Conservation (phyloP, 2,888 invertebrate species). For the Diachrysia chrysitis region DNA sequence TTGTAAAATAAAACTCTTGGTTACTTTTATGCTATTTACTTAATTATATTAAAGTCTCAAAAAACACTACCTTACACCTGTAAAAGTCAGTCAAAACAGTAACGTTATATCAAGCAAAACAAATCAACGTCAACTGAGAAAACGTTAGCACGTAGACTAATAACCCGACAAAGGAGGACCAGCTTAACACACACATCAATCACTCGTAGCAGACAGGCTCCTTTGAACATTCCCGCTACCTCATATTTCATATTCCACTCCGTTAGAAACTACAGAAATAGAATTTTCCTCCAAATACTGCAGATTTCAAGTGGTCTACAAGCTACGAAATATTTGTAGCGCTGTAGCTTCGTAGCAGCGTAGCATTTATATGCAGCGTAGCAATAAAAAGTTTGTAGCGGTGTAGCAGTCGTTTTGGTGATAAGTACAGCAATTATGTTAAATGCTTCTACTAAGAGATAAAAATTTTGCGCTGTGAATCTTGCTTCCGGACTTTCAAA, state of each 20-base stretch:
- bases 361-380: slow-evolving; percentile 25
- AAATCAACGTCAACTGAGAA: not conserved
- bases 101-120: not conserved
- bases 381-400: slow-evolving; percentile 25
- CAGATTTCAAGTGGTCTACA: slow-evolving; percentile 48
- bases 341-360: slow-evolving; percentile 19
- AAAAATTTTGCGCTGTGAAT: not conserved
- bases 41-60: too few species aligned
- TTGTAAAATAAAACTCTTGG: too few species aligned
- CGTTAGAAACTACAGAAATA: slow-evolving; percentile 29
- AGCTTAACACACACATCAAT: slow-evolving; percentile 26
- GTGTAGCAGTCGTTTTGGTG: slow-evolving; percentile 33
- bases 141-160: slow-evolving; percentile 10
- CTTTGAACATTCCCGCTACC: slow-evolving; percentile 16
- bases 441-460: not conserved
- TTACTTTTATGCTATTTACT: too few species aligned
- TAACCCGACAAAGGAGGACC: slow-evolving; percentile 10
- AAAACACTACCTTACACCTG: too few species aligned
- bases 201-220: slow-evolving; percentile 15
- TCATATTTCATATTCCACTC: slow-evolving; percentile 40
- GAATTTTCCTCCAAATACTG: slow-evolving; percentile 20
- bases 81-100: not conserved
- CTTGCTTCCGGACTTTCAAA: not conserved
- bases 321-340: slow-evolving; percentile 49
- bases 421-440: slow-evolving; percentile 37